Conservation (phyloP, 2,797 vertebrate species). For the Platalea minor region DNA sequence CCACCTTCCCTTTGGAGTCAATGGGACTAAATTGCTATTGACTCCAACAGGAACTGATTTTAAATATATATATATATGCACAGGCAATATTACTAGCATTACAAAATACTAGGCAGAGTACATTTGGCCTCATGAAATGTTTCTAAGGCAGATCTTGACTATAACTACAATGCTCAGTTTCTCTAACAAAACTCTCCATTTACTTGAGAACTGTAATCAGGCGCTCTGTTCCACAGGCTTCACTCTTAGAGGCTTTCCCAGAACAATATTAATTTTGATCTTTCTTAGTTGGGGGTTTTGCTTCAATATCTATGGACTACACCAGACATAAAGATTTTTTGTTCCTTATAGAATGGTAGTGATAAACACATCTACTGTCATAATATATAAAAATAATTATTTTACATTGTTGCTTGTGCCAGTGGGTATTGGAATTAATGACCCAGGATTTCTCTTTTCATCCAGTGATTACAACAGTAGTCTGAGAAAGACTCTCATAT, state of each 20-base stretch:
- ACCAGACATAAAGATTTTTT: not conserved
- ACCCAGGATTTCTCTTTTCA: not conserved
- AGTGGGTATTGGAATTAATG: not conserved
- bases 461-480: not conserved
- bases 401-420: not conserved
- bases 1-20: not conserved
- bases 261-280: not conserved
- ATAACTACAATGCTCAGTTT: not conserved
- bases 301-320: not conserved
- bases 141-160: not conserved
- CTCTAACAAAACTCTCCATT: not conserved
- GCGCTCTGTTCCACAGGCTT: not conserved
- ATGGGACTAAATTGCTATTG: not conserved
- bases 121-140: not conserved
- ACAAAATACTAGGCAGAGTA: not conserved
- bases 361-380: not conserved
- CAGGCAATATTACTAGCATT: not conserved
- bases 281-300: not conserved
- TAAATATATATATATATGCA: not conserved
- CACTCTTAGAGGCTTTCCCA: not conserved
- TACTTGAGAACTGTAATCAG: not conserved
- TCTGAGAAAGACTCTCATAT: not conserved
- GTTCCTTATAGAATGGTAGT: not conserved
- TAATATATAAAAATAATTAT: not conserved
- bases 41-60: not conserved